Evolutionary conservation across 2,888 invertebrate species (phyloP), one percentile per base, ranked within the genome.

Genomic region (Sphaerolaimus hirsutus): DNA sequence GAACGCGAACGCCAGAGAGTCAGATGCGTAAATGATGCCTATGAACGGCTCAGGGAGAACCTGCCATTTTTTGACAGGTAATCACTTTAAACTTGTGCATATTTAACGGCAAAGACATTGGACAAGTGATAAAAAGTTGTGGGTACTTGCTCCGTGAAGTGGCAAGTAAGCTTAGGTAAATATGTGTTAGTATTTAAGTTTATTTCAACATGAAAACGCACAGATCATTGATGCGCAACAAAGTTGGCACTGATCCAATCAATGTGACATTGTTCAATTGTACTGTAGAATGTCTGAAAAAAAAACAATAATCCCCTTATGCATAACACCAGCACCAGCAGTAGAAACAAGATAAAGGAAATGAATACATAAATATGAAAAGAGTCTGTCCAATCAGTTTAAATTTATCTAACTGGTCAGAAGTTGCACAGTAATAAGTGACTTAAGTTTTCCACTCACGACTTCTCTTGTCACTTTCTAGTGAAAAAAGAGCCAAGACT

Each of bases 11-110:
- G 66, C 19, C 58, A 58, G 41, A 53, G 66, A 25, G 65, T 65
- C 14, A 52, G 62, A 17, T 61, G 58, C 50, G 64, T 66, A 1
- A 66, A 66, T 46, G 64, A 65, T 17, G 66, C 64, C n/a, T 66
- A 65, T 49, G 63, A 63, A 29, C 50, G 53, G 24, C 49, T 66
- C 35, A 48, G 64, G 32, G 53, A 53, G n/a, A 57, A 58, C 45
- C 51, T 66, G 25, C 66, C 66, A 4, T 41, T 60, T 54, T 50
- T 60, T 46, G 64, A 68, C 41, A 63, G 62, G 56, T 60, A 3
- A 7, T 22, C 17, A 21, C 43, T 51, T 51, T 37, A 2, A 25
- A 4, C 2, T 37, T 5, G 12, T 37, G 12, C 37, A n/a, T 19
- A 17, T 32, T 32, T 32, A 17, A 12, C 32, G 10, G 10, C 10